Evolutionary conservation across 2,113 vertebrate genomes (phyloP).

Genomic region (Nestor notabilis): DNA sequence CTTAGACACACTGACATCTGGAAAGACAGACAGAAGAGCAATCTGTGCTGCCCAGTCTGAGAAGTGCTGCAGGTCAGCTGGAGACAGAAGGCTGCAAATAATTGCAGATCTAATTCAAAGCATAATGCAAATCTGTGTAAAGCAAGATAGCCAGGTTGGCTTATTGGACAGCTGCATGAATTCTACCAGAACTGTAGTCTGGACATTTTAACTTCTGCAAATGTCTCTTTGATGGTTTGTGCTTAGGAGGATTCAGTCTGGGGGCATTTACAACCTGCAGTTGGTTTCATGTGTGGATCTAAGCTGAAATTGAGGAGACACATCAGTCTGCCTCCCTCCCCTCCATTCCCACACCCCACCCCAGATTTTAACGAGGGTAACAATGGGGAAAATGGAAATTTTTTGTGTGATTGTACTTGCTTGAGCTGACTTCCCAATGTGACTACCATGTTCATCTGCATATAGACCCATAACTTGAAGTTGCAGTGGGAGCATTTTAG

Average conservation of each 20-base stretch:
- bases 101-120: neutral
- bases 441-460: neutral
- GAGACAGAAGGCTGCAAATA: neutral
- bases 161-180: neutral
- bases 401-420: neutral
- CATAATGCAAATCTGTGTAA: neutral
- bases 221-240: neutral
- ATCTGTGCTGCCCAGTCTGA: neutral
- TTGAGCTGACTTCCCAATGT: neutral
- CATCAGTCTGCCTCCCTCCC: neutral
- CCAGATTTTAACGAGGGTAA: neutral
- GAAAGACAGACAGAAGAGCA: neutral
- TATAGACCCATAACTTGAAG: neutral
- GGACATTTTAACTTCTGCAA: neutral
- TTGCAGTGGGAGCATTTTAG: neutral
- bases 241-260: neutral
- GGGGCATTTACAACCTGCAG: neutral
- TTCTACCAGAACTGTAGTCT: neutral
- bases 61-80: neutral
- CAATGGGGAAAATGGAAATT: fast-evolving
- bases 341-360: neutral
- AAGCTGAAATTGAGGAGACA: neutral
- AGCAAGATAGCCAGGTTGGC: neutral
- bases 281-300: fast-evolving
- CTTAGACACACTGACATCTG: neutral